A percentile compares a stretch with the other conserved stretches of the same genome.
phyloP scores from a whole-genome alignment of 2,113 vertebrate species.

The Coryphaenoides rupestris region DNA sequence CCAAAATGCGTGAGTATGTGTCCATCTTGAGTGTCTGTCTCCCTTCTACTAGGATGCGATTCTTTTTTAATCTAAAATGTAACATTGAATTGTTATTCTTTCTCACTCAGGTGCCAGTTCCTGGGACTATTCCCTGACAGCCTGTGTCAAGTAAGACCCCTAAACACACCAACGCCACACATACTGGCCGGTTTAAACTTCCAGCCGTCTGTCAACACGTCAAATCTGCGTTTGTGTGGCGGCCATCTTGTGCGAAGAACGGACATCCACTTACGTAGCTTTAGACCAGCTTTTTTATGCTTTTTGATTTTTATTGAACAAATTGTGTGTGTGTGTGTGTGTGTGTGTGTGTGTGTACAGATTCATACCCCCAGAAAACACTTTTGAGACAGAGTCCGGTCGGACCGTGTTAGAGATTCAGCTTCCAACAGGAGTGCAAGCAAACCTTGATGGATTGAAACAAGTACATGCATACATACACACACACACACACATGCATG shows the following conservation, averaged over 20 bases:
- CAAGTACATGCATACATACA: slow-evolving; percentile 45
- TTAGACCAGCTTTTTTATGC: too few species aligned
- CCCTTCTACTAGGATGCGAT: neutral
- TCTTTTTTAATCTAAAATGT: too few species aligned
- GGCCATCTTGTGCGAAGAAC: too few species aligned
- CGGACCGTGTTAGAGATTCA: slow-evolving; percentile 88
- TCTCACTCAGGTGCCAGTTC: slow-evolving; percentile 41
- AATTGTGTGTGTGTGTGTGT: too few species aligned
- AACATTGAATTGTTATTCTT: neutral
- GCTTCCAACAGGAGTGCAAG: slow-evolving; percentile 80
- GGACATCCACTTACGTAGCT: too few species aligned
- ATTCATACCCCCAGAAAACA: slow-evolving; percentile 31
- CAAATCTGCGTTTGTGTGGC: too few species aligned
- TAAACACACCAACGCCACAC: slow-evolving; percentile 10
- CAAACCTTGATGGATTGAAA: slow-evolving; percentile 72
- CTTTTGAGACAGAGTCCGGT: slow-evolving; percentile 67
- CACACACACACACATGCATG: neutral
- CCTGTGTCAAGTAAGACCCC: slow-evolving; percentile 87
- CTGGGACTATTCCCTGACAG: slow-evolving; percentile 65
- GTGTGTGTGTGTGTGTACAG: too few species aligned
- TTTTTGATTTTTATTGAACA: too few species aligned
- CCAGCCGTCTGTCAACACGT: too few species aligned
- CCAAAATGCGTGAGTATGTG: neutral
- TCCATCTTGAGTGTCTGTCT: neutral
- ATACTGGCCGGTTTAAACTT: too few species aligned